phyloP scores from a whole-genome alignment of 23 tunicate species.

The Trididemnum nubilum region DNA sequence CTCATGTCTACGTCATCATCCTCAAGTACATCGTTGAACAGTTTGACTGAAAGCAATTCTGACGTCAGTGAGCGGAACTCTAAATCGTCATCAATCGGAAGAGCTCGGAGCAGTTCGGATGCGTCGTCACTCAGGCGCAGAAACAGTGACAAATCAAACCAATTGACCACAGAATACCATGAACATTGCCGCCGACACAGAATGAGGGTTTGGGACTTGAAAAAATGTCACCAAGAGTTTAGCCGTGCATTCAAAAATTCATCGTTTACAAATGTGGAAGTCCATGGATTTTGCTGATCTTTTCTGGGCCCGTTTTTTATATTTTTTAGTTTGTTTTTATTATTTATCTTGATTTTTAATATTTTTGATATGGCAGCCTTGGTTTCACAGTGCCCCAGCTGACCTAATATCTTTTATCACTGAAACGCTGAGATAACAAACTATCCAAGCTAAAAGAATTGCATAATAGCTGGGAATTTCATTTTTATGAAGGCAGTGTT shows the following conservation, averaged over 20 bases:
- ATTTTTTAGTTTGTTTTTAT: too few species aligned
- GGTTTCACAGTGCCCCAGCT: too few species aligned
- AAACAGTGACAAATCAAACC: slow-evolving; percentile 16
- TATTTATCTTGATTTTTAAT: too few species aligned
- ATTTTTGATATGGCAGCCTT: too few species aligned
- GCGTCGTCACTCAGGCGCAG: slow-evolving; percentile 6
- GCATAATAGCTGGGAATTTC: too few species aligned
- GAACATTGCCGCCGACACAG: slow-evolving; percentile 43
- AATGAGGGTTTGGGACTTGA: not conserved
- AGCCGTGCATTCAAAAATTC: not conserved
- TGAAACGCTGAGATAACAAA: too few species aligned
- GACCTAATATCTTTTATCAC: too few species aligned
- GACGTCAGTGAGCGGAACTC: not conserved
- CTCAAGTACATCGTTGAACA: slow-evolving; percentile 55
- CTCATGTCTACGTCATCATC: slow-evolving; percentile 46
- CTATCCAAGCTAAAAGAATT: too few species aligned
- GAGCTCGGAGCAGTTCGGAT: slow-evolving; percentile 56
- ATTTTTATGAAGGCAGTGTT: too few species aligned
- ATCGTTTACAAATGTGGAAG: not conserved
- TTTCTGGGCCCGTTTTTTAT: too few species aligned
- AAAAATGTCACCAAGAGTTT: slow-evolving; percentile 14
- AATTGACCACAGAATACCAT: slow-evolving; percentile 25
- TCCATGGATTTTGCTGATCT: slow-evolving; percentile 11
- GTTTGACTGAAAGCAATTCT: not conserved
- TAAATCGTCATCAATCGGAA: not conserved